phyloP scores from a whole-genome alignment of 1,140 invertebrate species.

The Metaphire vulgaris region DNA sequence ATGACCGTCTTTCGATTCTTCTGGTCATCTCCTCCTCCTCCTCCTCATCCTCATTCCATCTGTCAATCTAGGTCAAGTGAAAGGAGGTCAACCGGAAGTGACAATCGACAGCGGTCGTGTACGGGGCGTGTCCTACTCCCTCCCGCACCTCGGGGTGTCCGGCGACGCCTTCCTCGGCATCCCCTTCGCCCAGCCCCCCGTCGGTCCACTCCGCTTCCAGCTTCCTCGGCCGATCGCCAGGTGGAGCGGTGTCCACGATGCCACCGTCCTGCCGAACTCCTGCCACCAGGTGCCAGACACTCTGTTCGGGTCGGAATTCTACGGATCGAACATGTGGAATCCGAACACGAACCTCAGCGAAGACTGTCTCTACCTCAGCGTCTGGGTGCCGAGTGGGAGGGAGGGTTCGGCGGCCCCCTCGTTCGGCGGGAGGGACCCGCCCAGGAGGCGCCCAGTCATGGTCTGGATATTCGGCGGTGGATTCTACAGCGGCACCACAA shows the following conservation, averaged over 20 bases:
- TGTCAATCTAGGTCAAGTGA: too few relatives aligned
- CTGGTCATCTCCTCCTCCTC: neutral
- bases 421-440: slow-evolving; percentile 76
- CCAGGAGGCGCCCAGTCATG: slow-evolving; percentile 63
- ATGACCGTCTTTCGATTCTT: neutral
- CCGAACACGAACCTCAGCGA: slow-evolving; percentile 68
- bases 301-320: slow-evolving; percentile 76
- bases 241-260: slow-evolving; percentile 31
- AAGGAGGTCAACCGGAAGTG: slow-evolving; percentile 59
- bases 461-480: slow-evolving; percentile 93
- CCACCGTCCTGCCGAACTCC: slow-evolving; percentile 67
- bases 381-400: slow-evolving; percentile 28
- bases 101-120: slow-evolving; percentile 71
- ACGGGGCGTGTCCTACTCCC: slow-evolving; percentile 56
- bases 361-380: slow-evolving; percentile 27
- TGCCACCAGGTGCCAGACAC: slow-evolving; percentile 86
- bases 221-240: slow-evolving; percentile 65
- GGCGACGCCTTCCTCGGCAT: slow-evolving; percentile 86
- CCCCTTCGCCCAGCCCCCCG: slow-evolving; percentile 84
- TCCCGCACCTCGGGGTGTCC: slow-evolving; percentile 55
- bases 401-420: slow-evolving; percentile 72
- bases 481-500: slow-evolving; percentile 73
- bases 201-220: slow-evolving; percentile 79
- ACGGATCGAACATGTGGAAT: slow-evolving; percentile 93
- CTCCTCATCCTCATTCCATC: neutral